Evolutionary conservation across 2,888 invertebrate genomes (phyloP).

Genomic region (Endotricha flammealis): DNA sequence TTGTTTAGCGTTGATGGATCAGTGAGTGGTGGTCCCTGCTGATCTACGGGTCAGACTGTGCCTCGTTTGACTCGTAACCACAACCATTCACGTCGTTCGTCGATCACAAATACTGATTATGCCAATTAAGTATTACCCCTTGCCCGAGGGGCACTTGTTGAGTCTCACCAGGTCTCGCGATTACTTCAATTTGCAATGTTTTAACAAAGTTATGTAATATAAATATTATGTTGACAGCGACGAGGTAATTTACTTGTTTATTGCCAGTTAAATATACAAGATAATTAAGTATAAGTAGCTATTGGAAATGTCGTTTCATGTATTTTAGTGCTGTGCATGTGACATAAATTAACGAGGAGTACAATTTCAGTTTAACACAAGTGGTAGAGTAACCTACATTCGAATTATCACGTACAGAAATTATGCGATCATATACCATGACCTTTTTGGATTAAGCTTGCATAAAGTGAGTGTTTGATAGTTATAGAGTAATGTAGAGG

Average conservation of each 20-base stretch:
- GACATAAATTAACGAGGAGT: constrained; percentile 2
- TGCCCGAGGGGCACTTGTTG: constrained; percentile 2
- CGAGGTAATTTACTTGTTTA: constrained; percentile 6
- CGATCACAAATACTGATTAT: constrained; percentile 32
- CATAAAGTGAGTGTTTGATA: too few relatives aligned
- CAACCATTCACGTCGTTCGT: constrained; percentile 24
- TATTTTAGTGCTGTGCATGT: constrained; percentile 2
- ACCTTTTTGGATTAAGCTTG: not conserved
- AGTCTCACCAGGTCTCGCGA: constrained; percentile 6
- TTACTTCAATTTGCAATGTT: constrained; percentile 9
- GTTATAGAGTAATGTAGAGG: too few relatives aligned
- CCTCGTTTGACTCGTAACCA: constrained; percentile 27
- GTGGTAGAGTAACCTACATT: constrained; percentile 1
- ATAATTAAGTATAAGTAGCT: not conserved
- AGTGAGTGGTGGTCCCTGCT: constrained; percentile 21
- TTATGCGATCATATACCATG: not conserved
- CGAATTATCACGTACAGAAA: not conserved
- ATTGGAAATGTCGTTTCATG: constrained; percentile 2
- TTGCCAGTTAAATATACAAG: constrained; percentile 3
- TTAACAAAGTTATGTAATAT: constrained; percentile 8
- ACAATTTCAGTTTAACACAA: constrained; percentile 2
- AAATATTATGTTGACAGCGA: constrained; percentile 6
- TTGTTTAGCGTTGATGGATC: constrained; percentile 24
- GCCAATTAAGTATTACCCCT: constrained; percentile 25
- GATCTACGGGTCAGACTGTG: constrained; percentile 27